Conservation (phyloP, 2,888 invertebrate species). For the Idaea biselata region DNA sequence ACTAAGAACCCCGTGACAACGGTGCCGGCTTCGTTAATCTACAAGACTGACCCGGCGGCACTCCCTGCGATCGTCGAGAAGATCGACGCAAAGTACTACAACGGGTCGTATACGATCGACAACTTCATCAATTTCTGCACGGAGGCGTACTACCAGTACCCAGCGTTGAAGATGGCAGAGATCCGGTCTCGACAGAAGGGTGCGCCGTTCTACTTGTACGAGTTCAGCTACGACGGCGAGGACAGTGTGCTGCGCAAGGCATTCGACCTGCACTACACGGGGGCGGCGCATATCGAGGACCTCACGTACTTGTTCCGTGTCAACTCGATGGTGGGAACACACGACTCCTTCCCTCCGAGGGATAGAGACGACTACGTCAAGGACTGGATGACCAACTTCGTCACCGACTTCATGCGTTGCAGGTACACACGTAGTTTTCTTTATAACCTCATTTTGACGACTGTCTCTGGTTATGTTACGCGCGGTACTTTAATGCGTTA, state of each 20-base stretch:
- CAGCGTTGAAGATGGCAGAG: conserved; percentile 51
- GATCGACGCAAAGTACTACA: conserved; percentile 48
- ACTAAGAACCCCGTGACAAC: conserved; percentile 39
- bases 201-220: conserved; percentile 74
- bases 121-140: conserved; percentile 49
- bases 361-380: conserved; percentile 44
- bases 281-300: conserved; percentile 82
- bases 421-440: conserved; percentile 41
- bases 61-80: conserved; percentile 35
- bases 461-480: not conserved
- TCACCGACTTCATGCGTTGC: conserved; percentile 54
- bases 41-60: conserved; percentile 31
- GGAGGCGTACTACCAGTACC: conserved; percentile 55
- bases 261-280: conserved; percentile 55
- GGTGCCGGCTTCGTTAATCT: conserved; percentile 43
- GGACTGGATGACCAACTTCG: conserved; percentile 51
- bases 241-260: conserved; percentile 67
- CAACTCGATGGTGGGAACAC: conserved; percentile 42
- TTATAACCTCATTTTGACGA: not conserved
- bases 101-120: conserved; percentile 42
- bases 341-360: conserved; percentile 28
- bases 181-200: conserved; percentile 37
- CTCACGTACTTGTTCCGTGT: conserved; percentile 75
- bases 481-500: not conserved
- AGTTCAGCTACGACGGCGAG: conserved; percentile 74